A percentile compares a stretch with the other conserved stretches of the same genome.
Evolutionary conservation across 1,140 invertebrate genomes (phyloP).

Genomic region (Amyelois transitella): DNA sequence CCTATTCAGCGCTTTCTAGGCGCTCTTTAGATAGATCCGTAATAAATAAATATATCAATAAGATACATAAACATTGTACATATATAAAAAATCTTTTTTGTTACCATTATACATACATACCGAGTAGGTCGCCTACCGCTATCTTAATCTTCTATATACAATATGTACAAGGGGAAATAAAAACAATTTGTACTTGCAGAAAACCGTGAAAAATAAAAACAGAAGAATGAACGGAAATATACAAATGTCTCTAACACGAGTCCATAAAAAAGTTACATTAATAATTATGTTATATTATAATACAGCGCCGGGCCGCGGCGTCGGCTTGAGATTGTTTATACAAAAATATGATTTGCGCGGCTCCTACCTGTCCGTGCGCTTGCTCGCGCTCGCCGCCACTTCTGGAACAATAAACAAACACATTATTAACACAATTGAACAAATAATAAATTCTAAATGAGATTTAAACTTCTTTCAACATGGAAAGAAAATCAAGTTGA

Average conservation of each 20-base stretch:
- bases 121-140: slow-evolving; percentile 27
- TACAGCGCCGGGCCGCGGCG: slow-evolving; percentile 31
- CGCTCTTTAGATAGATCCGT: slow-evolving; percentile 42
- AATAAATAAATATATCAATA: slow-evolving; percentile 55
- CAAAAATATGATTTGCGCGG: slow-evolving; percentile 38
- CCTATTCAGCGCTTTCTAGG: slow-evolving; percentile 46
- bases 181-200: slow-evolving; percentile 74
- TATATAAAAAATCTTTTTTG: slow-evolving; percentile 58
- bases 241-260: slow-evolving; percentile 30
- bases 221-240: slow-evolving; percentile 41
- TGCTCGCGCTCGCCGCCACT: slow-evolving; percentile 29
- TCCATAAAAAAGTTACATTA: slow-evolving; percentile 42
- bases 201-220: slow-evolving; percentile 49
- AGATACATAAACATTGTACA: slow-evolving; percentile 56
- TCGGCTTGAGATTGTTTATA: slow-evolving; percentile 39
- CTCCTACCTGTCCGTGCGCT: slow-evolving; percentile 51
- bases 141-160: slow-evolving; percentile 61
- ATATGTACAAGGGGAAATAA: slow-evolving; percentile 69
- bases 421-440: neutral
- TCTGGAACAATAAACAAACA: slow-evolving; percentile 16
- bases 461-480: too few relatives aligned
- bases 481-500: too few relatives aligned
- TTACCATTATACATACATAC: slow-evolving; percentile 55
- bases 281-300: slow-evolving; percentile 26
- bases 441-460: too few relatives aligned